A percentile compares a stretch with the other conserved stretches of the same genome.
These are phyloP conservation scores for Oreohelix idahoensis DNA, from an alignment of 1,140 invertebrate species.

Conservation along the genomic window DNA sequence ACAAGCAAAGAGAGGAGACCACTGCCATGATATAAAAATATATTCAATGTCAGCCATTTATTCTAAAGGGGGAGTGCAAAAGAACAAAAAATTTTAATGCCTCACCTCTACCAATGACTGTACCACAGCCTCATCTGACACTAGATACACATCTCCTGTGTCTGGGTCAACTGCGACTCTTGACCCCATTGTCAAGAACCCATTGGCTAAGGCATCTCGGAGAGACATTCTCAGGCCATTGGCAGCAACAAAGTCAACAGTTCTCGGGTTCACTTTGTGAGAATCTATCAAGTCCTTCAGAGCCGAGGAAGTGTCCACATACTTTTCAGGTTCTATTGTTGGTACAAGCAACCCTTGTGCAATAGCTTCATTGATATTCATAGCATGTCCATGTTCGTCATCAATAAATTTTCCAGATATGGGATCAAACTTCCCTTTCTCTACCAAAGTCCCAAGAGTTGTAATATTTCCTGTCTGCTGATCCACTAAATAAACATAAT, in stretches of 20 bases:
- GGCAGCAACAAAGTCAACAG: slow-evolving; percentile 65
- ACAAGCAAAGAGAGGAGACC: too few species aligned
- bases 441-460: slow-evolving; percentile 57
- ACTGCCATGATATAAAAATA: too few species aligned
- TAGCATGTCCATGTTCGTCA: slow-evolving; percentile 79
- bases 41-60: too few species aligned
- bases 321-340: slow-evolving; percentile 55
- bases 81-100: too few species aligned
- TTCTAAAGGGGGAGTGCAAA: too few species aligned
- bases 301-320: slow-evolving; percentile 57
- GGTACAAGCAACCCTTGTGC: slow-evolving; percentile 80
- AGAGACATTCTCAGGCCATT: slow-evolving; percentile 65
- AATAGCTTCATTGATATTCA: slow-evolving; percentile 85
- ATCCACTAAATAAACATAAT: slow-evolving; percentile 64
- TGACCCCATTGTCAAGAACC: slow-evolving; percentile 76
- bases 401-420: slow-evolving; percentile 83
- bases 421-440: slow-evolving; percentile 77
- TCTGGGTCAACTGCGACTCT: slow-evolving; percentile 81
- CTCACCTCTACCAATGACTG: slow-evolving; percentile 58
- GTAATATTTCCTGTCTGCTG: slow-evolving; percentile 57
- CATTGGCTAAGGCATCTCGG: slow-evolving; percentile 67
- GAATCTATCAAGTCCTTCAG: slow-evolving; percentile 65
- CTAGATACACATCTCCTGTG: slow-evolving; percentile 71
- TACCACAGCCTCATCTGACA: slow-evolving; percentile 62
- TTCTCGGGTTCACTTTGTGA: slow-evolving; percentile 63